These are phyloP conservation scores for Pseudochromis fuscus DNA, from an alignment of 2,797 vertebrate genomes.

Conservation along the genomic window DNA sequence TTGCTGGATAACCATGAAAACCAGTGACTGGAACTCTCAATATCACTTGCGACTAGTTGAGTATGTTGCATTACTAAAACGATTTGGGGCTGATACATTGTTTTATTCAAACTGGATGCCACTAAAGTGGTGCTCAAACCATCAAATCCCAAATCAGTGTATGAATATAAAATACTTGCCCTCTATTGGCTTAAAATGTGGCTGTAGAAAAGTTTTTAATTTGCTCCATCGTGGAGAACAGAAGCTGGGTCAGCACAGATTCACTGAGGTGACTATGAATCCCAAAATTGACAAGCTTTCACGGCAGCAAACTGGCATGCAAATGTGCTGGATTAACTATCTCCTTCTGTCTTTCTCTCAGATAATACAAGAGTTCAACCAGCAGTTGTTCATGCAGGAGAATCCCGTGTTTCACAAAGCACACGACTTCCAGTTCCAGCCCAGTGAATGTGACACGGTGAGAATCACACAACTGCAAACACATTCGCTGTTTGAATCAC, in stretches of 20 bases:
- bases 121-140: neutral
- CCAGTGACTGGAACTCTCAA: neutral
- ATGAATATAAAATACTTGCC: conserved; percentile 35
- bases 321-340: conserved; percentile 8
- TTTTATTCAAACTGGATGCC: no score
- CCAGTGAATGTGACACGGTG: conserved; percentile 95
- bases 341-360: conserved; percentile 64
- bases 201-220: neutral
- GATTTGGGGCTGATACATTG: no score
- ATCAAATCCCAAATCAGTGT: neutral
- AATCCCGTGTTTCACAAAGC: conserved; percentile 95
- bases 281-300: neutral
- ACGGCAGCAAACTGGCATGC: neutral
- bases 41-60: neutral
- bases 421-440: conserved; percentile 96
- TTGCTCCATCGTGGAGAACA: neutral
- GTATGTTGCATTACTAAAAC: no score
- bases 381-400: conserved; percentile 96
- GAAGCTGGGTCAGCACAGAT: conserved; percentile 1
- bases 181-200: neutral
- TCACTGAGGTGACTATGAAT: conserved; percentile 3
- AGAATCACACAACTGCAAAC: conserved; percentile 62
- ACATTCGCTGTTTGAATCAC: conserved; percentile 6
- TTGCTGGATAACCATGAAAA: neutral
- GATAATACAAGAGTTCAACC: conserved; percentile 96